phyloP scores from a whole-genome alignment of 1,140 invertebrate species.

The Reticulitermes speratus region DNA sequence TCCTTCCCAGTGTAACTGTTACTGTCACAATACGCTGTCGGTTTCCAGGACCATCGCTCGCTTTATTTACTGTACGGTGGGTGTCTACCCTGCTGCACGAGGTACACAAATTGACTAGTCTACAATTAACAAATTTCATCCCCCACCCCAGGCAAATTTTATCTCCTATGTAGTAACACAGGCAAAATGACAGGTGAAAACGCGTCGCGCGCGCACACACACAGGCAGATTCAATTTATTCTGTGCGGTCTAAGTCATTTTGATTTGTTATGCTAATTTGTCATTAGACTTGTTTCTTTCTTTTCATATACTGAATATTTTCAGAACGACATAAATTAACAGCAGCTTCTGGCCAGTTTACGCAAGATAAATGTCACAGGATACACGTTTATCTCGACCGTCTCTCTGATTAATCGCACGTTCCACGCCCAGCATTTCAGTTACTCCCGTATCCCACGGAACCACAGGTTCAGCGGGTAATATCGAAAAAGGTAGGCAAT shows the following conservation, averaged over 20 bases:
- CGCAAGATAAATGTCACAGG: too few species aligned
- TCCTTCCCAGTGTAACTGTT: neutral
- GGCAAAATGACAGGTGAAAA: neutral
- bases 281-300: neutral
- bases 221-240: neutral
- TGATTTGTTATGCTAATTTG: neutral
- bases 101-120: neutral
- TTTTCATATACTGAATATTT: neutral
- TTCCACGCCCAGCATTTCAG: too few species aligned
- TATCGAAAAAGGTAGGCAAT: too few species aligned
- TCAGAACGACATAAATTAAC: neutral
- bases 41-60: neutral
- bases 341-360: neutral
- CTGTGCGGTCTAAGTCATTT: neutral
- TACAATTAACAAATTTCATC: neutral
- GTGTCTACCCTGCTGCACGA: neutral
- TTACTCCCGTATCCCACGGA: too few species aligned
- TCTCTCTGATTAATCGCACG: too few species aligned
- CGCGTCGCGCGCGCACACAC: too few species aligned
- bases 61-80: neutral
- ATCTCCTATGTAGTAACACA: neutral
- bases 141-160: neutral
- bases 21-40: neutral
- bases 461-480: too few species aligned
- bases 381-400: too few species aligned